Evolutionary conservation across 2,797 vertebrate species (phyloP).

Genomic region (Oreortyx pictus): DNA sequence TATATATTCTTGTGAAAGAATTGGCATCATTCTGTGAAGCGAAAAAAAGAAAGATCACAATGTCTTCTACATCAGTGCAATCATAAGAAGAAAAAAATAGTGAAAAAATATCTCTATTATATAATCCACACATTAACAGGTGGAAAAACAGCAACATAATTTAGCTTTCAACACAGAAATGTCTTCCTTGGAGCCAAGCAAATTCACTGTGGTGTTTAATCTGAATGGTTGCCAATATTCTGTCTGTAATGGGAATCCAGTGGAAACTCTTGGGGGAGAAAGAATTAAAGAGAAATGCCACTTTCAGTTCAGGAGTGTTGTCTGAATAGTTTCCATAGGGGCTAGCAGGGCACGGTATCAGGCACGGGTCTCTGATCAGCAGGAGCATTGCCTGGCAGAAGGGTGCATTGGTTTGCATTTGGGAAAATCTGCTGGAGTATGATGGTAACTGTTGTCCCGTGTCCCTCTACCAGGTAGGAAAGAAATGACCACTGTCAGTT

Average conservation of each 20-base stretch:
- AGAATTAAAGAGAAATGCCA: constrained; percentile 58
- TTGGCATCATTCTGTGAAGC: not conserved
- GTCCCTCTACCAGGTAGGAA: not conserved
- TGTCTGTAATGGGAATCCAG: constrained; percentile 65
- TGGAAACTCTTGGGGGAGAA: constrained; percentile 44
- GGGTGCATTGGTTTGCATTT: not conserved
- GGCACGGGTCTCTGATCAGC: not conserved
- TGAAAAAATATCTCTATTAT: constrained; percentile 58
- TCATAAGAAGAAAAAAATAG: constrained; percentile 1
- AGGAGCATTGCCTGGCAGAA: not conserved
- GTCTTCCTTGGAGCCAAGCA: constrained; percentile 63
- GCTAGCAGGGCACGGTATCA: not conserved
- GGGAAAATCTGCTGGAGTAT: not conserved
- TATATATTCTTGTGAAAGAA: not conserved
- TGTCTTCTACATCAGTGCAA: not conserved
- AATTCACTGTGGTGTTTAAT: constrained; percentile 70
- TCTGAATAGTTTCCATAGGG: not conserved
- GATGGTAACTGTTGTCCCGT: not conserved
- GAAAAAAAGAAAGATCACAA: constrained; percentile 3
- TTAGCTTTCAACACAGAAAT: constrained; percentile 67
- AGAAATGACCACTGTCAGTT: not conserved
- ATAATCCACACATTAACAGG: constrained; percentile 66
- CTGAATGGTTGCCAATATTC: constrained; percentile 73
- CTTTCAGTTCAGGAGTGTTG: constrained; percentile 14
- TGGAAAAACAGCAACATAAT: constrained; percentile 69